Conservation (phyloP, 1,140 invertebrate species). For the Zaprionus kolodkinae region DNA sequence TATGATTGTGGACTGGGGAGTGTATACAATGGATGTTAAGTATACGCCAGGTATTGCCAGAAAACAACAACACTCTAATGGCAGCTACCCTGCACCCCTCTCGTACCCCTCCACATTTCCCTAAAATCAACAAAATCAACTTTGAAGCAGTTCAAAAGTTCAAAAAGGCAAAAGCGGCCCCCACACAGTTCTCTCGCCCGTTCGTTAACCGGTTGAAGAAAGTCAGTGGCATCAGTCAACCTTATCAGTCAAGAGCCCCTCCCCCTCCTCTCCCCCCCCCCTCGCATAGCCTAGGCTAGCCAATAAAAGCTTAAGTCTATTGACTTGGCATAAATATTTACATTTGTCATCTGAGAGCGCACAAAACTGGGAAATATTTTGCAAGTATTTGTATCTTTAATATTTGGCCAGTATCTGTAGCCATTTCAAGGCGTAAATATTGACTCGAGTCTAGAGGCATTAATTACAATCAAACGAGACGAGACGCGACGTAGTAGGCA, state of each 20-base stretch:
- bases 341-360: constrained; percentile 28
- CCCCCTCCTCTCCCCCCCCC: neutral
- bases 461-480: constrained; percentile 17
- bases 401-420: constrained; percentile 9
- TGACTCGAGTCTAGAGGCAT: constrained; percentile 19
- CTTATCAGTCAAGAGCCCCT: constrained; percentile 36
- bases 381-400: constrained; percentile 26
- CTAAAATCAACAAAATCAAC: constrained; percentile 10
- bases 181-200: no score
- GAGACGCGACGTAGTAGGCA: neutral
- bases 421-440: constrained; percentile 19
- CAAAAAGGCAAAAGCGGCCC: neutral
- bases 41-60: constrained; percentile 24
- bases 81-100: no score
- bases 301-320: constrained; percentile 13
- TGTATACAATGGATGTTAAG: constrained; percentile 10
- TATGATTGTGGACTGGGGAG: no score
- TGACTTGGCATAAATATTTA: constrained; percentile 43
- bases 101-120: no score
- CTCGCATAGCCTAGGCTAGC: neutral
- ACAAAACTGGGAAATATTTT: constrained; percentile 2
- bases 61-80: neutral
- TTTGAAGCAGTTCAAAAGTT: neutral
- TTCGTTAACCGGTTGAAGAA: constrained; percentile 1
- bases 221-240: constrained; percentile 14